Percentiles rank a stretch among this genome's conserved stretches.
These are phyloP conservation scores for Hydractinia symbiolongicarpus DNA, from an alignment of 30 jellyfish, hydroid and myxozoan species.

Conservation along the genomic window DNA sequence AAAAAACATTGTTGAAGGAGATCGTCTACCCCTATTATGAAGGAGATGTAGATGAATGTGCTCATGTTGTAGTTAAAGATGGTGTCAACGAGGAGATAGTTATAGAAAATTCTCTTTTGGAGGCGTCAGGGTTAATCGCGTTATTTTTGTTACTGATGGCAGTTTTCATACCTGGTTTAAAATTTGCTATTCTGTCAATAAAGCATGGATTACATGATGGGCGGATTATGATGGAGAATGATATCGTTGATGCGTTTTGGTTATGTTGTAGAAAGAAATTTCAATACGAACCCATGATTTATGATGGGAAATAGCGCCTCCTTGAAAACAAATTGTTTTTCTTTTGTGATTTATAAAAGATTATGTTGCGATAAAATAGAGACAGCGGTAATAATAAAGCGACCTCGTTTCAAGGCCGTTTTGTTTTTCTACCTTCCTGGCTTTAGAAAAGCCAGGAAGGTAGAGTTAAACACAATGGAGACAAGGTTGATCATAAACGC, in stretches of 20 bases:
- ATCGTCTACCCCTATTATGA: conserved; percentile 5
- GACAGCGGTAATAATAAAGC: no score
- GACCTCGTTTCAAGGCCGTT: no score
- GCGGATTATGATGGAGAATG: not conserved
- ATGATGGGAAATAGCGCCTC: no score
- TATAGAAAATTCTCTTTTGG: not conserved
- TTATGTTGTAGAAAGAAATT: not conserved
- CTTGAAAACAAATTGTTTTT: no score
- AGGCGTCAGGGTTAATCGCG: not conserved
- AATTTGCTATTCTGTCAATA: not conserved
- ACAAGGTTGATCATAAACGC: no score
- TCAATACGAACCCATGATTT: no score
- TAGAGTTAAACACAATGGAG: no score
- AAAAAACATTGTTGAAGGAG: not conserved
- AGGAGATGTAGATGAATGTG: conserved; percentile 29
- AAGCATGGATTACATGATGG: not conserved
- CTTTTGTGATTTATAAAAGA: no score
- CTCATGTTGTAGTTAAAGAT: not conserved
- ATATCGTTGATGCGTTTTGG: conserved; percentile 11
- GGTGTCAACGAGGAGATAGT: not conserved
- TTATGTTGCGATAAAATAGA: no score
- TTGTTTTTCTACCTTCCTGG: no score
- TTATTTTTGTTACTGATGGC: not conserved
- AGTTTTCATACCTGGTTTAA: not conserved
- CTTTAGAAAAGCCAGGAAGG: no score